Base-by-base conservation (phyloP, 2,797 vertebrate species). In the Australoheros facetus region DNA sequence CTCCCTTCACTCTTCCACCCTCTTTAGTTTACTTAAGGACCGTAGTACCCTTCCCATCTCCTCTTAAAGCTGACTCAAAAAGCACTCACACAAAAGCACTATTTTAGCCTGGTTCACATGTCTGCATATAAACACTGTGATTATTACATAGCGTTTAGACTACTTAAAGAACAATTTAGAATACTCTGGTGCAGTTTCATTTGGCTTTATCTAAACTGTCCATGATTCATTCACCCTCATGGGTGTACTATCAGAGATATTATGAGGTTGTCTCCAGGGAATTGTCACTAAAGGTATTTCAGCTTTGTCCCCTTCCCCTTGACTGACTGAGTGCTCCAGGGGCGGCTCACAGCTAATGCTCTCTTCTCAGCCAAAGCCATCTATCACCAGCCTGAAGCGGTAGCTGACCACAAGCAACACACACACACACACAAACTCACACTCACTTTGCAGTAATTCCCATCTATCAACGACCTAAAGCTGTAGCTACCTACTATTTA, bases 391-490 rank as follows among this genome's bases (percentile, higher is more conserved):
- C 81, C 77, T 23, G 59, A 73, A 91, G 85, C 81, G 1, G 87
- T 78, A 86, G 89, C 88, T 54, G 72, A 80, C 87, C 74, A 45
- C 87, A 60, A 73, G 79, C 71, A 80, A 60, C 80, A 85, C 83
- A 55, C 86, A 86, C 23, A 86, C 23, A 23, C 56, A 83, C 86
- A 82, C 69, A 81, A 30, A 77, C 57, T 30, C 73, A 66, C 85
- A 86, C 83, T 83, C 88, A 84, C 87, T 82, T 84, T 79, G 80
- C 88, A 80, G 83, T 92, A 88, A 87, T 85, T 91, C 92, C 66
- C 86, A 89, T 93, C 91, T 55, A 89, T 94, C 93, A 94, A 88
- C 92, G 81, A 85, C 79, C 84, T 84, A 81, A 84, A 88, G 92
- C 90, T 85, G 87, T 73, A 83, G 89, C 85, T 88, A 90, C 92